Base-by-base conservation (phyloP, 2,113 vertebrate genomes). In the Ptychochromis oligacanthus region DNA sequence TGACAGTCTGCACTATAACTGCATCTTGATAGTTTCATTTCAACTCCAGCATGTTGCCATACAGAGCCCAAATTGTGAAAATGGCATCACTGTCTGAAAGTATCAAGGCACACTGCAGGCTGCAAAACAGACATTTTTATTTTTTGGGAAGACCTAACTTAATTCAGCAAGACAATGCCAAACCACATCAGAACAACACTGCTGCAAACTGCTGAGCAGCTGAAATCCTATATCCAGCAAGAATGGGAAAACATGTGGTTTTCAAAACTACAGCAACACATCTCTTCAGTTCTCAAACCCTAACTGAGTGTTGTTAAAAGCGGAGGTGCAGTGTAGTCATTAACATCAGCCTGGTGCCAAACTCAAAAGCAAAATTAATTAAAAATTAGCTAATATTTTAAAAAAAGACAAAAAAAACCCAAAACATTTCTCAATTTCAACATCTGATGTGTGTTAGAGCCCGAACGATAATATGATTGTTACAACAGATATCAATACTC, bases 171-270 rank as follows among this genome's bases (percentile, higher is more conserved):
- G 13, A 9, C 34, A 0, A 18, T 52, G 15, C 46, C 46, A 18
- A 18, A 52, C 17, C 49, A 52, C 49, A 52, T 7, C 20, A n/a
- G 34, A 40, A 56, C 54, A 56, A n/a, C 55, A 57, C 0, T 57
- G 0, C 60, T 10, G 20, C 1, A 1, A 13, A 58, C 13, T 34
- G 2, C 61, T 14, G 36, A 65, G 62, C 13, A 65, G 62, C 62
- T 10, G 62, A 43, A 24, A 24, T 0, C 36, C 22, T 0, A n/a
- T 0, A 38, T 17, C 22, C 38, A 65, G n/a, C 0, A 0, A 65
- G n/a, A 43, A 20, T 1, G 18, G 18, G 8, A 54, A 65, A 65
- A 24, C 38, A 65, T 65, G 13, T 43, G 36, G 61, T 34, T 40
- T 64, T 64, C 22, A 22, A 5, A 40, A 14, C 61, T 14, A 62